Evolutionary conservation across 2,888 invertebrate species (phyloP).

Genomic region (Drosophila mimetica): DNA sequence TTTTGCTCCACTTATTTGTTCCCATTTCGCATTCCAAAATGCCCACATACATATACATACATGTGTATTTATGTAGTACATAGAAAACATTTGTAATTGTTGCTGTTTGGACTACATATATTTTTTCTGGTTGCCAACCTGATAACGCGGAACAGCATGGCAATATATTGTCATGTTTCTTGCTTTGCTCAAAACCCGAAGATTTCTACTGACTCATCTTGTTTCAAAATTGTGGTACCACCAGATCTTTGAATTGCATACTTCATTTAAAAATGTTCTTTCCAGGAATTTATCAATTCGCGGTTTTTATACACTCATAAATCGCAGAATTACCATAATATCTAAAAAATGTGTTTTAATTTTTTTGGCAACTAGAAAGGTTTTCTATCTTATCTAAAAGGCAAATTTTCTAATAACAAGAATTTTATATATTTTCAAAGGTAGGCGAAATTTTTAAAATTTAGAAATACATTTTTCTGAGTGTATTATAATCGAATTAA

Average conservation of each 20-base stretch:
- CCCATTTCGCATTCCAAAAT: conserved; percentile 46
- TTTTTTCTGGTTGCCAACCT: conserved; percentile 29
- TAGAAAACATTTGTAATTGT: conserved; percentile 26
- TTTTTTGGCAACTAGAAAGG: too few species aligned
- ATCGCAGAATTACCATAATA: too few species aligned
- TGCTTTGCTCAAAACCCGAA: neutral
- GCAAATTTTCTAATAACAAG: too few species aligned
- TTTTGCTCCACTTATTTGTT: conserved; percentile 39
- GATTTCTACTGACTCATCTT: conserved; percentile 18
- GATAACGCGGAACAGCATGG: conserved; percentile 35
- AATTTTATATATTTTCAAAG: too few species aligned
- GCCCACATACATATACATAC: conserved; percentile 11
- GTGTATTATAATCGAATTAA: too few species aligned
- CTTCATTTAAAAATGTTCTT: too few species aligned
- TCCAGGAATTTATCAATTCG: too few species aligned
- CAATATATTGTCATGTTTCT: conserved; percentile 27
- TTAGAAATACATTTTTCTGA: too few species aligned
- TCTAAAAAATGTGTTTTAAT: too few species aligned
- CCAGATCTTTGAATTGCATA: neutral
- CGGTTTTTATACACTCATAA: too few species aligned
- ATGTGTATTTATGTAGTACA: conserved; percentile 4
- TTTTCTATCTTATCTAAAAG: too few species aligned
- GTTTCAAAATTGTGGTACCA: neutral
- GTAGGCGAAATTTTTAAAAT: too few species aligned
- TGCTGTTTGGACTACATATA: conserved; percentile 20